A percentile compares a stretch with the other conserved stretches of the same genome.
Evolutionary conservation across 2,888 invertebrate genomes (phyloP).

Genomic region (Chrysolina oricalcia): DNA sequence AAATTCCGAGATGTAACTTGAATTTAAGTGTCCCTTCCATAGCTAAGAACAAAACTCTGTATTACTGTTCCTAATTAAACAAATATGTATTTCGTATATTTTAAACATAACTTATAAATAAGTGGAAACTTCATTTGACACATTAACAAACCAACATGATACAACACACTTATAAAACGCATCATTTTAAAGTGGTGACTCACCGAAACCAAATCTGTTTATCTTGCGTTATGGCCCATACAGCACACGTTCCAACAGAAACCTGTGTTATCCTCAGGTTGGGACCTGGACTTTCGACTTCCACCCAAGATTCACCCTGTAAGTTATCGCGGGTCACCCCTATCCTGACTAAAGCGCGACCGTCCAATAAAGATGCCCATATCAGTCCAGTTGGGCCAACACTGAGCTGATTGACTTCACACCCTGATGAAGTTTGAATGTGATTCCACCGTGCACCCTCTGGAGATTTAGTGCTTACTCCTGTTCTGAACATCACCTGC

Average conservation of each 20-base stretch:
- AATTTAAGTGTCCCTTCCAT: too few species aligned
- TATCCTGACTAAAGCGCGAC: constrained; percentile 86
- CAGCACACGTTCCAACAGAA: constrained; percentile 86
- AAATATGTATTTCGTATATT: too few species aligned
- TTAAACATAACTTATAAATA: too few species aligned
- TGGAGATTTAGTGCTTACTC: constrained; percentile 86
- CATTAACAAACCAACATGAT: too few species aligned
- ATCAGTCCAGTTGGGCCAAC: constrained; percentile 90
- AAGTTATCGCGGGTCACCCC: constrained; percentile 86
- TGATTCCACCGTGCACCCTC: constrained; percentile 92
- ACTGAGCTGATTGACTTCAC: constrained; percentile 89
- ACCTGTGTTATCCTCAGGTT: constrained; percentile 83
- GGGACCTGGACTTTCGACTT: constrained; percentile 83
- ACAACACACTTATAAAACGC: too few species aligned
- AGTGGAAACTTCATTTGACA: too few species aligned
- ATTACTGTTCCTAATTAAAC: too few species aligned
- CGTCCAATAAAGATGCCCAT: constrained; percentile 91
- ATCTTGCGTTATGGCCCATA: constrained; percentile 88
- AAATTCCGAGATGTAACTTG: too few species aligned
- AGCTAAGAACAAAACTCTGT: too few species aligned
- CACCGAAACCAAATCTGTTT: constrained; percentile 92
- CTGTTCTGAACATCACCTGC: constrained; percentile 88
- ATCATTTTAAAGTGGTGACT: constrained; percentile 64
- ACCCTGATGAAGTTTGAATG: constrained; percentile 83
- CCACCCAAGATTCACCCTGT: constrained; percentile 83